phyloP scores from a whole-genome alignment of 2,888 invertebrate species.

The Cecidostiba fungosa region DNA sequence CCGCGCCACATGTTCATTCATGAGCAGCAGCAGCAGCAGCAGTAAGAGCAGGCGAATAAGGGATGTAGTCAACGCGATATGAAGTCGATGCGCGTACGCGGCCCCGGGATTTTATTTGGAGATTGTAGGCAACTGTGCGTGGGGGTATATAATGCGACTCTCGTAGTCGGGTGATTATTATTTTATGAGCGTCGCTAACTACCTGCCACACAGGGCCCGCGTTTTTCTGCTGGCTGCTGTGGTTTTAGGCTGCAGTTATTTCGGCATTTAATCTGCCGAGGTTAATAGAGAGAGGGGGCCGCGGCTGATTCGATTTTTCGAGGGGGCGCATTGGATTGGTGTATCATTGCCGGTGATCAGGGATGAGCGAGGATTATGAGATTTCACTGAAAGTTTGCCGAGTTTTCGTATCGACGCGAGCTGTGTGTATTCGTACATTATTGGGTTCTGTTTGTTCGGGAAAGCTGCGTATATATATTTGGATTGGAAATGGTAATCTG shows the following conservation, averaged over 20 bases:
- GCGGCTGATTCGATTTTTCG: slow-evolving; percentile 9
- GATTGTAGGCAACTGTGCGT: neutral
- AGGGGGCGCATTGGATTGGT: slow-evolving; percentile 9
- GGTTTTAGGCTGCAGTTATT: neutral
- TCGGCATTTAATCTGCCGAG: neutral
- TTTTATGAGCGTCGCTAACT: slow-evolving; percentile 56
- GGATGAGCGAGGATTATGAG: neutral
- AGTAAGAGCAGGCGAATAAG: neutral
- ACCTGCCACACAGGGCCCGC: neutral
- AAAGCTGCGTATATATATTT: neutral
- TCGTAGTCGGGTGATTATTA: slow-evolving; percentile 45
- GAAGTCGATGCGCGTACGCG: slow-evolving; percentile 17
- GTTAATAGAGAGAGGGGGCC: neutral
- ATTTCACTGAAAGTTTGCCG: slow-evolving; percentile 24
- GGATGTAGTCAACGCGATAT: neutral
- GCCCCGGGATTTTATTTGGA: slow-evolving; percentile 14
- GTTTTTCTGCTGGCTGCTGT: neutral
- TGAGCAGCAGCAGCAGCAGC: slow-evolving; percentile 56
- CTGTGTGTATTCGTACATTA: neutral
- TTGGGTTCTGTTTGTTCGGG: neutral
- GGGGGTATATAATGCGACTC: neutral
- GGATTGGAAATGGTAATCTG: too few species aligned
- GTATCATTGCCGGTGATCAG: neutral
- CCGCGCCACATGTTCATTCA: slow-evolving; percentile 76
- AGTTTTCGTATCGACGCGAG: neutral